Evolutionary conservation across 2,113 vertebrate genomes (phyloP), one percentile per base, ranked within the genome.

Genomic region (Choloepus hoffmanni): DNA sequence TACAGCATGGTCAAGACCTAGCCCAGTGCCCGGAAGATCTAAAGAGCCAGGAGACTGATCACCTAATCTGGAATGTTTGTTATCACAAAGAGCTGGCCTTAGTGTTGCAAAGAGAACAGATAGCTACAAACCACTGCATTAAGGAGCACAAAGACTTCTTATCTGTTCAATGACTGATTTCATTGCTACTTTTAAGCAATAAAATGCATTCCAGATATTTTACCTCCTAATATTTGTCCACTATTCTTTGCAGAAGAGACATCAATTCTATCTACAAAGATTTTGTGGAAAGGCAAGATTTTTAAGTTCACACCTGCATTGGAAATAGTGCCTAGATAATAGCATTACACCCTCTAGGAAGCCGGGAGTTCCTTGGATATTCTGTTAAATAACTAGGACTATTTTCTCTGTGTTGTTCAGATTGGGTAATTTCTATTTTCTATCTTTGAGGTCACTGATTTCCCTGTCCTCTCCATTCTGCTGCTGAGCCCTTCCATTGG

Each of bases 121-220:
- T 2, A 24, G 63, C 0, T 1, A 1, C 40, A 13, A 2, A 9
- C 23, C 65, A 24, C 45, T 1, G 24, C 55, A 3, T 9, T 9
- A 53, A 8, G 26, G 58, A 24, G 33, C 23, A 6, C 1, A 36
- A 73, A 84, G 21, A 36, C 15, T n/a, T 48, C 13, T 24, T 48
- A 16, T 5, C 11, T 48, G 11, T 28, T n/a, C 36, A 19, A 21
- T 13, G 86, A 74, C 77, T 33, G 36, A 43, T 10, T 76, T 26
- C 21, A 6, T 28, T 10, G 40, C 60, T 43, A 3, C 30, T 36
- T 26, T 65, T 28, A 58, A 58, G 48, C 15, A 8, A 50, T 70
- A 23, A 43, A 43, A 73, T 63, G n/a, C 10, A 3, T 73, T 48
- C 26, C 12, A 85, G 83, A 63, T n/a, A 9, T 12, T 24, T 33